phyloP scores from a whole-genome alignment of 2,888 invertebrate genomes.

The Dryococelus australis region DNA sequence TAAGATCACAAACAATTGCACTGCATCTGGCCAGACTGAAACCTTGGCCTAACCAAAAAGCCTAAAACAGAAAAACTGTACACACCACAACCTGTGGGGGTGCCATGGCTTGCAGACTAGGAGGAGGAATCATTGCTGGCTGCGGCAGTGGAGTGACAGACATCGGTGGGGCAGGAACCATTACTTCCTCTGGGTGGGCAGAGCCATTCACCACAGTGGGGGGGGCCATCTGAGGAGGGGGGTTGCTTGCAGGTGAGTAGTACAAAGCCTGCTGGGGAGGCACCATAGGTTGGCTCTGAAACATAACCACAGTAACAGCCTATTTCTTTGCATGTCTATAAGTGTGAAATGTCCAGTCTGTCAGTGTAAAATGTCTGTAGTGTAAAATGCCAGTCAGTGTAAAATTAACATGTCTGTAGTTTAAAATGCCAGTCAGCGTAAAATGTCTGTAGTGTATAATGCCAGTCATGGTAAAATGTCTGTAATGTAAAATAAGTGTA shows the following conservation, averaged over 20 bases:
- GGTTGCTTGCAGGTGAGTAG: constrained; percentile 41
- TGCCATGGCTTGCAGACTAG: constrained; percentile 17
- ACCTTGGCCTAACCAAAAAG: too few species aligned
- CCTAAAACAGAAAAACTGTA: not conserved
- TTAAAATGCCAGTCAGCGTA: too few species aligned
- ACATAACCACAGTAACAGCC: not conserved
- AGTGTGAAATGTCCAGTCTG: too few species aligned
- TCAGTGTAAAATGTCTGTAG: too few species aligned
- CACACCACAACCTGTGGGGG: not conserved
- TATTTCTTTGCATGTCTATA: too few species aligned
- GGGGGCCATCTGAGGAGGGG: constrained; percentile 35
- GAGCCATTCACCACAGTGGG: constrained; percentile 57
- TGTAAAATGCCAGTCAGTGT: too few species aligned
- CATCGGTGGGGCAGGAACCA: constrained; percentile 40
- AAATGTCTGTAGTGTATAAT: too few species aligned
- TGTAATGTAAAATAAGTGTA: too few species aligned
- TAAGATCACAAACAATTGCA: too few species aligned
- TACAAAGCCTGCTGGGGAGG: constrained; percentile 50
- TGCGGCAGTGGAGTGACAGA: constrained; percentile 37
- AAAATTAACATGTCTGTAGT: too few species aligned
- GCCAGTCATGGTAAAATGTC: too few species aligned
- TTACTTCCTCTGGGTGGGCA: constrained; percentile 58
- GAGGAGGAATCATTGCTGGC: constrained; percentile 27
- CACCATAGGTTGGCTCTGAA: constrained; percentile 37
- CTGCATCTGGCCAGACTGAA: too few species aligned